Base-by-base conservation (phyloP, 2,113 vertebrate species). In the Jacana jacana region DNA sequence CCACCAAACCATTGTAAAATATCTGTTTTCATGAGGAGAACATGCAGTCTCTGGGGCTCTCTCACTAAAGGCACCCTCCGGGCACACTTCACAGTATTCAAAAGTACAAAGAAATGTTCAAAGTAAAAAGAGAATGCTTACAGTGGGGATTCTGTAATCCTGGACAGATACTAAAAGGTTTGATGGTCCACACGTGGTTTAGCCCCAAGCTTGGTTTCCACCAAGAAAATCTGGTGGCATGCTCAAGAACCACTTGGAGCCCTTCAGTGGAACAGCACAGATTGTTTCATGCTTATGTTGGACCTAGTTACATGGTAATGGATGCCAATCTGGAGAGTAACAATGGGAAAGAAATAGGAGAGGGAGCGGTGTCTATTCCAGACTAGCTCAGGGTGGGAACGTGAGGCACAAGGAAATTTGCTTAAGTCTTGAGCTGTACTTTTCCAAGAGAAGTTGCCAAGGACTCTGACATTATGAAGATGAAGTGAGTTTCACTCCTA, bases 371-470 rank as follows among this genome's bases (percentile, higher is more conserved):
- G 8, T 55, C 49, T 87, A 42, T 84, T 84, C 76, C 73, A 91
- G 18, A 49, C 37, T 75, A 40, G 57, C 37, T 76, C 39, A 64
- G 92, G 31, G 81, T 86, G 58, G 87, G 75, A 95, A 40, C 0
- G 0, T 10, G 22, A 91, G 60, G 52, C 88, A 89, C 9, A 84
- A 57, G 51, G 73, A 87, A 85, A 89, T 89, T 76, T 51, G 33
- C 68, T 79, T 61, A n/a, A 54, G 42, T 63, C 31, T 86, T 0
- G 0, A 88, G 81, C 54, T 91, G 80, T 70, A 54, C 66, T 96
- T 93, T 96, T 94, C 89, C 91, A 94, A 86, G 46, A 39, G n/a
- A 89, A 76, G 79, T 89, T 96, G 92, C 93, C 85, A 95, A 91
- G 88, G 76, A 33, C 44, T 81, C 80, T 88, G 84, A 86, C 81